Conservation (phyloP, 2,113 vertebrate genomes). For the Gulo gulo region DNA sequence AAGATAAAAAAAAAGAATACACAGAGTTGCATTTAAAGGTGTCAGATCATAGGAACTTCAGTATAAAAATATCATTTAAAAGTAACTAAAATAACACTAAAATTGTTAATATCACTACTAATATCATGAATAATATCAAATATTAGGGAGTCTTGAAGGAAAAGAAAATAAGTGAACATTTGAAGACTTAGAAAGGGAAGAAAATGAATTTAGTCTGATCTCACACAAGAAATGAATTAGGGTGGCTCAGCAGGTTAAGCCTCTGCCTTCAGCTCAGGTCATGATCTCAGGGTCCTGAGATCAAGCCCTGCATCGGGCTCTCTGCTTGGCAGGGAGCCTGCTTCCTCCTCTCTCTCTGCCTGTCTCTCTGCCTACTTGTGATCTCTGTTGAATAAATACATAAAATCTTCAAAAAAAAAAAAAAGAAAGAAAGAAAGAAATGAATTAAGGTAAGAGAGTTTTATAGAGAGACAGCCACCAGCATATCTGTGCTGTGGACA, state of each 20-base stretch:
- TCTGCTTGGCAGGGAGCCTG: too few relatives aligned
- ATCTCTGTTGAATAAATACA: too few relatives aligned
- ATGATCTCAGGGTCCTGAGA: too few relatives aligned
- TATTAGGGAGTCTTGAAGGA: not conserved
- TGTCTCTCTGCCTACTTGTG: too few relatives aligned
- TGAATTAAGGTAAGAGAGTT: not conserved
- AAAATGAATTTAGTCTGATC: not conserved
- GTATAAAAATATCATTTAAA: constrained; percentile 16
- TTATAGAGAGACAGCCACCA: not conserved
- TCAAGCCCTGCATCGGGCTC: too few relatives aligned
- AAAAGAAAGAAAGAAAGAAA: not conserved
- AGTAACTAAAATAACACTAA: not conserved
- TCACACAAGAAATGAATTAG: not conserved
- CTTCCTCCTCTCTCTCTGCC: too few relatives aligned
- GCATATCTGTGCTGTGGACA: not conserved
- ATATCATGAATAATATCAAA: not conserved
- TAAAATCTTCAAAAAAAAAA: too few relatives aligned
- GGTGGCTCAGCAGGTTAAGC: too few relatives aligned
- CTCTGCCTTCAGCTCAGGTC: too few relatives aligned
- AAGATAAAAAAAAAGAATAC: not conserved
- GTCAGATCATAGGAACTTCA: not conserved
- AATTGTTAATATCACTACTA: not conserved
- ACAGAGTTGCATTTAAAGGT: not conserved
- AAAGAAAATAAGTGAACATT: not conserved
- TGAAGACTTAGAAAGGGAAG: not conserved